Conservation (phyloP, 2,888 invertebrate species). For the Thereva unica region DNA sequence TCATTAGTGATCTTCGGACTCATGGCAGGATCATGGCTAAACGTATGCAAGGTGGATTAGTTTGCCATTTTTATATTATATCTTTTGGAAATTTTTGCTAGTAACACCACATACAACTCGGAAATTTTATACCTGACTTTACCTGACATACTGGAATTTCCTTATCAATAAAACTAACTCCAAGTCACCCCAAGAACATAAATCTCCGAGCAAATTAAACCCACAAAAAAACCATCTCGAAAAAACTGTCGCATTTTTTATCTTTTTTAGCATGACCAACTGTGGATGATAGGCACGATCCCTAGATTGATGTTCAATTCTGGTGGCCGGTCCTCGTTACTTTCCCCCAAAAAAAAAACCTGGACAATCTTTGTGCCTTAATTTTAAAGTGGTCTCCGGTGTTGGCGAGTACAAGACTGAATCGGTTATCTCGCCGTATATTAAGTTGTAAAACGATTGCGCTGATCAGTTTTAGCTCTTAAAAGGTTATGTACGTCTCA, state of each 20-base stretch:
- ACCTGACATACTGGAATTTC: too few species aligned
- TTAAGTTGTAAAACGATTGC: slow-evolving; percentile 24
- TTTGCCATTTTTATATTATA: too few species aligned
- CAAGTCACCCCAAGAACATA: too few species aligned
- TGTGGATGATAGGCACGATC: not conserved
- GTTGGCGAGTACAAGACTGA: not conserved
- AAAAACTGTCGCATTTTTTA: not conserved
- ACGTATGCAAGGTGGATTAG: too few species aligned
- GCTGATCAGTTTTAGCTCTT: slow-evolving; percentile 36
- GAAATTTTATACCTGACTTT: too few species aligned
- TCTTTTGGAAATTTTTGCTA: too few species aligned
- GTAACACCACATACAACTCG: too few species aligned
- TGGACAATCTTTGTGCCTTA: not conserved
- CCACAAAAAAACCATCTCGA: too few species aligned
- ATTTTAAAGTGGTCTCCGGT: not conserved
- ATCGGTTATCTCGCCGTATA: slow-evolving; percentile 8
- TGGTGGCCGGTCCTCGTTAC: not conserved
- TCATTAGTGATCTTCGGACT: too few species aligned
- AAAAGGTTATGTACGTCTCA: not conserved
- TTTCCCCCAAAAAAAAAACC: not conserved
- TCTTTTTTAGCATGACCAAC: not conserved
- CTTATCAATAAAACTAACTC: too few species aligned
- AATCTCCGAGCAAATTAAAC: too few species aligned
- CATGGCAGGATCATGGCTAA: too few species aligned
- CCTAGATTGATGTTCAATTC: not conserved